Evolutionary conservation across 1,140 invertebrate species (phyloP).

Genomic region (Coelopa frigida): DNA sequence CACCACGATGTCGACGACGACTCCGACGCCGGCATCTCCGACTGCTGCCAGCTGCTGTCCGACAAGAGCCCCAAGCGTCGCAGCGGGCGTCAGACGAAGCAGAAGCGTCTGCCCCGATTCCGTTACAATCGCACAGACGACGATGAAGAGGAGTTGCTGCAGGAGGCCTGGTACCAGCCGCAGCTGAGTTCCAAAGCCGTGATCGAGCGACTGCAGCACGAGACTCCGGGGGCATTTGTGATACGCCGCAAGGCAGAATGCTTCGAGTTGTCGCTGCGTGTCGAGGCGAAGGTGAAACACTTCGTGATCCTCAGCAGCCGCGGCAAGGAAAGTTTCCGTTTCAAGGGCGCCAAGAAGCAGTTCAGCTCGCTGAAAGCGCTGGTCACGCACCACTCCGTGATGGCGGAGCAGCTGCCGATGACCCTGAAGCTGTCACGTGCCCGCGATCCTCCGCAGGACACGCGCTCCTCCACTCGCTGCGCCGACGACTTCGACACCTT

Average conservation of each 20-base stretch:
- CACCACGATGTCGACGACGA: constrained; percentile 22
- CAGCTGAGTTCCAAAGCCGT: constrained; percentile 32
- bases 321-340: constrained; percentile 28
- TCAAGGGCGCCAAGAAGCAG: constrained; percentile 90
- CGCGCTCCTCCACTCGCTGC: constrained; percentile 19
- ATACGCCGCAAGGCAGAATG: constrained; percentile 28
- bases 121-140: constrained; percentile 14
- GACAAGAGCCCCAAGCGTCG: constrained; percentile 16
- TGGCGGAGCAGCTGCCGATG: constrained; percentile 89
- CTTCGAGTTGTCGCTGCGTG: constrained; percentile 27
- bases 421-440: constrained; percentile 67
- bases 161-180: constrained; percentile 33
- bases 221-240: constrained; percentile 30
- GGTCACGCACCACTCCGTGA: constrained; percentile 90
- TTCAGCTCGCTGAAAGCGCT: constrained; percentile 81
- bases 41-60: constrained; percentile 33
- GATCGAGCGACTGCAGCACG: constrained; percentile 20
- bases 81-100: background rate
- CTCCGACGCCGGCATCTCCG: constrained; percentile 16
- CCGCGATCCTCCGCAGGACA: background rate
- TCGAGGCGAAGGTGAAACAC: constrained; percentile 28
- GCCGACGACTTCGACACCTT: constrained; percentile 39
- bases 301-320: constrained; percentile 27
- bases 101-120: constrained; percentile 15
- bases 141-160: constrained; percentile 23